Evolutionary conservation across 2,888 invertebrate species (phyloP), one percentile per base, ranked within the genome.

Genomic region (Hypena proboscidalis): DNA sequence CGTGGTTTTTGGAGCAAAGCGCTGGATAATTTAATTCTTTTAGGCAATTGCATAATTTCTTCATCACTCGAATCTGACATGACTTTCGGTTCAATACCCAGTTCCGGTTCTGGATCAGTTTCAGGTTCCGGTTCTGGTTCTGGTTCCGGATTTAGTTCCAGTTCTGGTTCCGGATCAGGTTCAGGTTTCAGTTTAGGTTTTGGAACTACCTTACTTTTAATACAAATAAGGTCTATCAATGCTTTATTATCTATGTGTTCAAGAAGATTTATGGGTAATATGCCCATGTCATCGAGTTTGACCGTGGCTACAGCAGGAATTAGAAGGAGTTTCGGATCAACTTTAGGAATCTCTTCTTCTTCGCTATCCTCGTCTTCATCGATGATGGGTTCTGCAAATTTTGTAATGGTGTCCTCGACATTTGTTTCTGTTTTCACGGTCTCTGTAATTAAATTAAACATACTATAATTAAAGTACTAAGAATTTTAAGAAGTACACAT

Each of bases 271-370:
- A 68, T 55, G 43, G 69, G 65, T 15, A 80, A 77, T 7, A 78
- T 54, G 3, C 58, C 46, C 84, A 90, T 88, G 9, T 77, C 43
- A 7, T 90, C 84, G 42, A 90, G 48, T 61, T 77, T 86, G 17
- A 71, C 77, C 1, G 84, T 85, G 36, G 77, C 85, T 0, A 87
- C 78, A 1, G 77, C 67, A 1, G 89, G 83, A 14, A 66, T 54
- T 74, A 88, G 78, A 4, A 88, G 58, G 7, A 90, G 74, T 67
- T 90, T 90, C 1, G 69, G 50, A 54, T 90, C 90, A 27, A 89
- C 81, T 55, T 72, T 75, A 4, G 58, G 49, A 7, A 39, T 34
- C 9, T 69, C 45, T 19, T 58, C 50, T 11, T 29, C 26, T 17
- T 15, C n/a, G 3, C 8, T 9, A 7, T 3, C 3, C 8, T 14